Evolutionary conservation across 2,113 vertebrate species (phyloP).

Genomic region (Zapus hudsonius): DNA sequence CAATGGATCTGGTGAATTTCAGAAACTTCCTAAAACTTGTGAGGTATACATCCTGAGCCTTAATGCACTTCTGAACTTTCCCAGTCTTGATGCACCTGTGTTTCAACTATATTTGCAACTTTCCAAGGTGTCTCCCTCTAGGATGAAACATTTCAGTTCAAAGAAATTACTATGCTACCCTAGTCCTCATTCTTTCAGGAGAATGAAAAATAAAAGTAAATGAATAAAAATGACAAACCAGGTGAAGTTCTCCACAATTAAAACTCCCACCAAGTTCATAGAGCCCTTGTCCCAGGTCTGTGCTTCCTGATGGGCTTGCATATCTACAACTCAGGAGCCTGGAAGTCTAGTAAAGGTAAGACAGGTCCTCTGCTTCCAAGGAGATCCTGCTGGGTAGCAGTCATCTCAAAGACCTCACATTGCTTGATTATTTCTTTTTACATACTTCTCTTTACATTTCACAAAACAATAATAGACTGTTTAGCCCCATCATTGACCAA

Average conservation of each 20-base stretch:
- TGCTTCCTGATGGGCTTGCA: not conserved
- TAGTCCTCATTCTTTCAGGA: not conserved
- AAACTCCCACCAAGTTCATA: conserved; percentile 4
- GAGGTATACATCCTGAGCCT: too few species aligned
- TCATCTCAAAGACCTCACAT: not conserved
- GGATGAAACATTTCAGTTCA: too few species aligned
- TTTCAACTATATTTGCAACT: too few species aligned
- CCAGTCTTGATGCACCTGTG: too few species aligned
- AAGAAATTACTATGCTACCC: not conserved
- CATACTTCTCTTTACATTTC: not conserved
- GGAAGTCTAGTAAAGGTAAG: not conserved
- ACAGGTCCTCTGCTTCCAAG: not conserved
- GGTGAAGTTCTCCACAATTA: not conserved
- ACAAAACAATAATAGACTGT: conserved; percentile 1
- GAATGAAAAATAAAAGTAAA: not conserved
- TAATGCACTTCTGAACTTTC: too few species aligned
- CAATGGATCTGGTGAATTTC: too few species aligned
- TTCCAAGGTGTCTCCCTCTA: too few species aligned
- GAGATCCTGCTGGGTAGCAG: not conserved
- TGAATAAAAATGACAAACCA: not conserved
- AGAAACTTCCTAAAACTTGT: too few species aligned
- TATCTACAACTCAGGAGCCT: not conserved
- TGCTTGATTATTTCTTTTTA: not conserved
- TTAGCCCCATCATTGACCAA: not conserved
- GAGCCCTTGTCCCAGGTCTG: not conserved